phyloP scores from a whole-genome alignment of 2,797 vertebrate genomes.

The Buphagus erythrorhynchus region DNA sequence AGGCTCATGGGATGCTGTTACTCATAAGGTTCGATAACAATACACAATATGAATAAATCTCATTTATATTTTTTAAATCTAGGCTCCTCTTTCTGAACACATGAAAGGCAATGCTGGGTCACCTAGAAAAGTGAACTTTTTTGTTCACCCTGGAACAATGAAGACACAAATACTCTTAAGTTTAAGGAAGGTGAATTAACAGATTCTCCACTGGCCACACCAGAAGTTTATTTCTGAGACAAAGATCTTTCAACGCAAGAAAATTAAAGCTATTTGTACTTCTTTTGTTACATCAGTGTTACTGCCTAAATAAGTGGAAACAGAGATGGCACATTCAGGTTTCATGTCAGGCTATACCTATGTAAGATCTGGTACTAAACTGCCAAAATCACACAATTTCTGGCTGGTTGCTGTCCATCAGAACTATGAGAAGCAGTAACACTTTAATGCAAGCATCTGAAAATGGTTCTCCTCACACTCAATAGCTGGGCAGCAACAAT shows the following conservation, averaged over 20 bases:
- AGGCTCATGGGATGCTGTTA: not conserved
- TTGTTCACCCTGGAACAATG: not conserved
- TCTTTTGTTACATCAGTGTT: not conserved
- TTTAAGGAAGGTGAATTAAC: not conserved
- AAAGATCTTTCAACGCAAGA: not conserved
- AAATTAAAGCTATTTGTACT: not conserved
- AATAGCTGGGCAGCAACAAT: not conserved
- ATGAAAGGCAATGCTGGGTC: not conserved
- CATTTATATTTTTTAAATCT: not conserved
- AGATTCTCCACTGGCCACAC: not conserved
- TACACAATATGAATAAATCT: not conserved
- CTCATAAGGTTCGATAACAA: not conserved
- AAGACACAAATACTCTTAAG: not conserved
- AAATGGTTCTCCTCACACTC: not conserved
- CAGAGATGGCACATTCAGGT: not conserved
- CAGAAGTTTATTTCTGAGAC: not conserved
- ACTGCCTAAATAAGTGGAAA: not conserved
- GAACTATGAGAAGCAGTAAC: not conserved
- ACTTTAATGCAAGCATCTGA: not conserved
- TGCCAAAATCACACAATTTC: not conserved
- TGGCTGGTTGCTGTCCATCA: not conserved
- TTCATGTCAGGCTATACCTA: not conserved
- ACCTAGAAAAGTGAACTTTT: not conserved
- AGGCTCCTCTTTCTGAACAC: not conserved
- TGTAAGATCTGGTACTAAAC: not conserved